Conservation (phyloP, 2,797 vertebrate genomes). For the Glyptemys insculpta region DNA sequence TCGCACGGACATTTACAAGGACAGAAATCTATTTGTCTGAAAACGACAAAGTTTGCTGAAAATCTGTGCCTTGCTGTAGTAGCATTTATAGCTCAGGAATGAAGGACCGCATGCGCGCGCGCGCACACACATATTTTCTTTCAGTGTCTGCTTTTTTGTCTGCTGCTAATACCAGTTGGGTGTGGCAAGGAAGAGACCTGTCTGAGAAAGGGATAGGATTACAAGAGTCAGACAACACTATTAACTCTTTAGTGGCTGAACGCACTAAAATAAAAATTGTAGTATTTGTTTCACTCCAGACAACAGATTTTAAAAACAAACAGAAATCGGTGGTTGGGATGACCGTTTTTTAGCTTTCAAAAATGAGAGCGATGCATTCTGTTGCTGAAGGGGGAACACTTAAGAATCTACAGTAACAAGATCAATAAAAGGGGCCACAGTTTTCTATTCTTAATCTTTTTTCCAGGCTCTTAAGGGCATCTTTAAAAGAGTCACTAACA, state of each 20-base stretch:
- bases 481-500: slow-evolving; percentile 41
- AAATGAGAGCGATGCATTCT: neutral
- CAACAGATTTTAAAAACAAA: neutral
- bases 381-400: neutral
- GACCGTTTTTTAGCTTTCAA: neutral
- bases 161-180: neutral
- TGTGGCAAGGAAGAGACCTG: neutral
- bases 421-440: neutral
- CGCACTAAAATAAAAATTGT: neutral
- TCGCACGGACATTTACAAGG: rapidly evolving
- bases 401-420: neutral
- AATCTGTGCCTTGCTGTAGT: neutral
- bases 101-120: neutral
- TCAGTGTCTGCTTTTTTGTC: neutral
- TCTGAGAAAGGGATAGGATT: rapidly evolving
- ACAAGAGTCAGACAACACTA: rapidly evolving
- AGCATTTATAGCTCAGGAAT: neutral
- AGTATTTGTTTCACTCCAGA: neutral
- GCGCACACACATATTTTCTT: neutral
- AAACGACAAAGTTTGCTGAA: neutral
- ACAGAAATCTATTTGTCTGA: neutral
- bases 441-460: rapidly evolving
- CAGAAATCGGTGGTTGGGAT: neutral
- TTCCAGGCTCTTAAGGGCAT: neutral
- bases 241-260: neutral